Base-by-base conservation (phyloP, 2,888 invertebrate species). In the Agapostemon virescens region DNA sequence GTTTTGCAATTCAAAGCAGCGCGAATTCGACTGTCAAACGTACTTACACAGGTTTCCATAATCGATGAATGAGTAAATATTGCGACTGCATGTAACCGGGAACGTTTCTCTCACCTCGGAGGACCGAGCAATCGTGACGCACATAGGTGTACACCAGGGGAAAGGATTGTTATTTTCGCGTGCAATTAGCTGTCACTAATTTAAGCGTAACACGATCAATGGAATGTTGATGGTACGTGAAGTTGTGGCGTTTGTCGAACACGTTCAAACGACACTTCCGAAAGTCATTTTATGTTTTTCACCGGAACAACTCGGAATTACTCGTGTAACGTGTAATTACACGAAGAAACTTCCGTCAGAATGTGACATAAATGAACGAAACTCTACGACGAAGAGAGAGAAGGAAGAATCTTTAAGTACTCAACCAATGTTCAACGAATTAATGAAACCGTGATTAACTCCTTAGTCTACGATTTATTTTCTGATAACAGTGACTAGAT, bases 181-280 rank as follows among this genome's bases (percentile, higher is more conserved):
- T 30, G 17, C 36, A 23, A 70, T 64, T 52, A 64, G 42, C 38
- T 45, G 45, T 69, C 49, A 36, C 63, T 73, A 55, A 66, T 69
- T 69, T 45, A 40, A 69, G 38, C 36, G 30, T 15, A 45, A 33
- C 13, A 52, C 30, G 38, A 23, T 45, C 69, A 23, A 23, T 63
- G 33, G 15, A 33, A 69, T 38, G 49, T 63, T 61, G 36, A 58
- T 30, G 49, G 13, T 42, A 55, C n/a, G n/a, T 15, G 67, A 67
- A 61, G 67, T 71, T 68, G 26, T 42, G 42, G 30, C 63, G 66
- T 42, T 33, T 11, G 30, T 45, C 42, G 23, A 42, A 42, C 61
- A 17, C 9, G 9, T 13, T 26, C 26, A n/a, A 45, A n/a, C 45
- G 15, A 40, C 36, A 15, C 5, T 26, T 26, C 30, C 0, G n/a